Conservation (phyloP, 2,797 vertebrate species). For the Macrochelys suwanniensis region DNA sequence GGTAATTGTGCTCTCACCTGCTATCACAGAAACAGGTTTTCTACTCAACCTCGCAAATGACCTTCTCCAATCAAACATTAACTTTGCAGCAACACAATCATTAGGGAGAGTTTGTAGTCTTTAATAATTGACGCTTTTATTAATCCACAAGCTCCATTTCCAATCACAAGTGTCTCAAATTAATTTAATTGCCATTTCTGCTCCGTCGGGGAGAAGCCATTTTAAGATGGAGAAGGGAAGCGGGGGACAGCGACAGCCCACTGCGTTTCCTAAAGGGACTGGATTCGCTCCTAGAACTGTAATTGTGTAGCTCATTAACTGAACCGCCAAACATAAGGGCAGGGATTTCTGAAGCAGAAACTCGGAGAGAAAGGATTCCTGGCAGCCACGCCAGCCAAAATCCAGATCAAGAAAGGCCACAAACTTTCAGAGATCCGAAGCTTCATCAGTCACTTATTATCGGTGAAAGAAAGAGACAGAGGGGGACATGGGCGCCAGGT, state of each 20-base stretch:
- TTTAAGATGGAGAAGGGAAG: neutral
- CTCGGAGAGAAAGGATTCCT: neutral
- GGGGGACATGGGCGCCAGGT: neutral
- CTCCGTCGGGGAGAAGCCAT: neutral
- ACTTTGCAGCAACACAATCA: constrained; percentile 70
- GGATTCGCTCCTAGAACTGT: constrained; percentile 12
- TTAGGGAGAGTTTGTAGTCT: constrained; percentile 52
- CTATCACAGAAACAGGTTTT: neutral
- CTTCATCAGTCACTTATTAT: neutral
- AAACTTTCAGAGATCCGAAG: neutral
- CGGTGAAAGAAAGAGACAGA: neutral
- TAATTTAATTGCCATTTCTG: constrained; percentile 27
- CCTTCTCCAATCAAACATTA: constrained; percentile 65
- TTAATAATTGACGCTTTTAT: constrained; percentile 70
- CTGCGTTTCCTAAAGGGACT: neutral
- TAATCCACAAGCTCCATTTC: constrained; percentile 52
- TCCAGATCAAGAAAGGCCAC: neutral
- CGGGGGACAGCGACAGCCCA: neutral
- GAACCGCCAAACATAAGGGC: neutral
- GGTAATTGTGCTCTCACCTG: neutral
- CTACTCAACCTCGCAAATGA: constrained; percentile 37
- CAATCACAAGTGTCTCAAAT: constrained; percentile 52
- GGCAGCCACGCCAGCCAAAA: neutral
- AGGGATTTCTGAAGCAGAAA: neutral
- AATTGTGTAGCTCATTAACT: constrained; percentile 20